phyloP scores from a whole-genome alignment of 2,888 invertebrate species.

The Halictus quadricinctus region DNA sequence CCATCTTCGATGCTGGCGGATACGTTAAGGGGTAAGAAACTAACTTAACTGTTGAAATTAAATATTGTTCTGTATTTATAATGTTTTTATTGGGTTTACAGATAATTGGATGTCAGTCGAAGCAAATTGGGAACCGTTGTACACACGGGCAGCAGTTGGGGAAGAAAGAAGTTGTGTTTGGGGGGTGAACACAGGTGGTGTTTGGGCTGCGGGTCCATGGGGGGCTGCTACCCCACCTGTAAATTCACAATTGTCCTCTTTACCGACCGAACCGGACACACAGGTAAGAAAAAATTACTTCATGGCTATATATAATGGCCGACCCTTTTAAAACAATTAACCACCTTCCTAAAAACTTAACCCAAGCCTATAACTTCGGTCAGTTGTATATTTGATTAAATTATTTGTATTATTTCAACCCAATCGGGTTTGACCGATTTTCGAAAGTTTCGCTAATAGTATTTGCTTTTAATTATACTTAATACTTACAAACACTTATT shows the following conservation, averaged over 20 bases:
- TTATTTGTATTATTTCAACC: too few species aligned
- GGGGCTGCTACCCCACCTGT: conserved; percentile 79
- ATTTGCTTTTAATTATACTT: too few species aligned
- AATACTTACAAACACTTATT: too few species aligned
- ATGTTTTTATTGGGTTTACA: conserved; percentile 46
- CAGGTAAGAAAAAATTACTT: conserved; percentile 65
- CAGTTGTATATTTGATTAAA: too few species aligned
- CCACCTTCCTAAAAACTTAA: too few species aligned
- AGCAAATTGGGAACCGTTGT: conserved; percentile 80
- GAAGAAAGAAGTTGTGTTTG: conserved; percentile 81
- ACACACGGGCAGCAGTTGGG: conserved; percentile 79
- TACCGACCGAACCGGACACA: conserved; percentile 71
- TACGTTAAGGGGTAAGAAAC: conserved; percentile 73
- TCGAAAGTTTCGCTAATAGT: too few species aligned
- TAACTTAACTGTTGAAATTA: background rate
- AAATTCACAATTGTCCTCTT: conserved; percentile 72
- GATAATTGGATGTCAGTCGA: conserved; percentile 80
- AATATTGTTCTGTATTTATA: background rate
- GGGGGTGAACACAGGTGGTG: conserved; percentile 80
- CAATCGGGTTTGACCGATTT: too few species aligned
- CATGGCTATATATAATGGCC: too few species aligned
- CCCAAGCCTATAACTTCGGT: too few species aligned
- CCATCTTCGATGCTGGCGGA: conserved; percentile 66
- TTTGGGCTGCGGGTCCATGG: conserved; percentile 82
- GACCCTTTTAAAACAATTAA: too few species aligned